These are phyloP conservation scores for Mycetomoellerius zeteki DNA, from an alignment of 1,140 invertebrate genomes.

Conservation along the genomic window DNA sequence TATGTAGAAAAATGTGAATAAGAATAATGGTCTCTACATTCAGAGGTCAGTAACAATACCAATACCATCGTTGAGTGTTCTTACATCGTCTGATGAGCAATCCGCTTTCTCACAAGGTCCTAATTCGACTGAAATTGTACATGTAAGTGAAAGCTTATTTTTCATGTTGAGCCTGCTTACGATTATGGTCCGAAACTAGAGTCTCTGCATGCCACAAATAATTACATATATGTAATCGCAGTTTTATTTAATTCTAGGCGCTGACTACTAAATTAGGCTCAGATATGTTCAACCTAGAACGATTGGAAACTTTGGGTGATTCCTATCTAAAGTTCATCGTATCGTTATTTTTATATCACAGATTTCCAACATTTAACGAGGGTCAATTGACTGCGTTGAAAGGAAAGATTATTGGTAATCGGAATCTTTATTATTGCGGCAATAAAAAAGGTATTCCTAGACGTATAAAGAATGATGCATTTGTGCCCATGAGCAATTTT, in stretches of 20 bases:
- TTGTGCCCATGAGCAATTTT: conserved; percentile 90
- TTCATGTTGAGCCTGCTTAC: background rate
- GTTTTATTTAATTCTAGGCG: conserved; percentile 85
- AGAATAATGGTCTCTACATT: conserved; percentile 35
- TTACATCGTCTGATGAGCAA: conserved; percentile 15
- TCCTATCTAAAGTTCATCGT: conserved; percentile 94
- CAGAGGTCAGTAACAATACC: conserved; percentile 38
- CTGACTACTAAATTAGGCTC: conserved; percentile 91
- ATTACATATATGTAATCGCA: background rate
- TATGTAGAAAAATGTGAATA: conserved; percentile 47
- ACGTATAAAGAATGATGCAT: conserved; percentile 89
- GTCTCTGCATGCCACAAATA: background rate
- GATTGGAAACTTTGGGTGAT: conserved; percentile 95
- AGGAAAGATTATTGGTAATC: conserved; percentile 93
- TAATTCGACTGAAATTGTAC: conserved; percentile 73
- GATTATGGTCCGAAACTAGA: no score
- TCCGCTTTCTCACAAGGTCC: conserved; percentile 62
- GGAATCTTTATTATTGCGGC: conserved; percentile 91
- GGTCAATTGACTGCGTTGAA: conserved; percentile 93
- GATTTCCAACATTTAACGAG: conserved; percentile 91
- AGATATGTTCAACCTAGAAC: conserved; percentile 94
- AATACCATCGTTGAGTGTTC: conserved; percentile 68
- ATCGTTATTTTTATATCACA: conserved; percentile 91
- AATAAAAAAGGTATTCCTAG: conserved; percentile 87
- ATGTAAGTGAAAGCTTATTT: conserved; percentile 64